Base-by-base conservation (phyloP, 2,888 invertebrate species). In the Aromia moschata region DNA sequence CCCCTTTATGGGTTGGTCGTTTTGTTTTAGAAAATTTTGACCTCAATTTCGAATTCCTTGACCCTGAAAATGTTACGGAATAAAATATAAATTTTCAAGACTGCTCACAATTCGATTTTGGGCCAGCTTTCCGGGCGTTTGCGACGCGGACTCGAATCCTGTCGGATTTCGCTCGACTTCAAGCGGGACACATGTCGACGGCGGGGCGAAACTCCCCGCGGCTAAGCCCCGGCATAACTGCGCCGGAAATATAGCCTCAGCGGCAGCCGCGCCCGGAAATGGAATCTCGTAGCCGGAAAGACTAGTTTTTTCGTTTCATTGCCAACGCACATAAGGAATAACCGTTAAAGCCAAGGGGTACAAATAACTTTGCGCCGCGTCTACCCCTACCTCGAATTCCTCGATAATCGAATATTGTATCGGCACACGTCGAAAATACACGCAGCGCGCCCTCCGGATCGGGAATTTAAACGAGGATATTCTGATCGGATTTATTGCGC, bases 211-310 rank as follows among this genome's bases (percentile, higher is more conserved):
- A 82, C 83, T 84, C 83, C 84, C 79, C 80, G 81, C 82, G 83
- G 82, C 83, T 83, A 83, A 84, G 83, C 80, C n/a, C n/a, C 78
- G 79, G 83, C 83, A 84, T 84, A 84, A 84, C 83, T 81, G 80
- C 80, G 78, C 81, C 83, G 83, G 83, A 84, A 72, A 77, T 77
- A 78, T 76, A 74, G 74, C 76, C 71, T 68, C 74, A 66, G 69
- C 69, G 70, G 69, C 69, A 70, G 62, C 61, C 63, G 74, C 73
- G 79, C 79, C n/a, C 82, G 84, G 84, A 84, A 84, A 71, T 84
- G 77, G 82, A 83, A 83, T 80, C 81, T 81, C 80, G 83, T 78
- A 82, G 79, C 82, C 82, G 83, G 83, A 83, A 82, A 80, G 81
- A 81, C 81, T 80, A 81, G 79, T 79, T 82, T 81, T 82, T 82